Base-by-base conservation (phyloP, 1,140 invertebrate species). In the Lepidotrigona ventralis region DNA sequence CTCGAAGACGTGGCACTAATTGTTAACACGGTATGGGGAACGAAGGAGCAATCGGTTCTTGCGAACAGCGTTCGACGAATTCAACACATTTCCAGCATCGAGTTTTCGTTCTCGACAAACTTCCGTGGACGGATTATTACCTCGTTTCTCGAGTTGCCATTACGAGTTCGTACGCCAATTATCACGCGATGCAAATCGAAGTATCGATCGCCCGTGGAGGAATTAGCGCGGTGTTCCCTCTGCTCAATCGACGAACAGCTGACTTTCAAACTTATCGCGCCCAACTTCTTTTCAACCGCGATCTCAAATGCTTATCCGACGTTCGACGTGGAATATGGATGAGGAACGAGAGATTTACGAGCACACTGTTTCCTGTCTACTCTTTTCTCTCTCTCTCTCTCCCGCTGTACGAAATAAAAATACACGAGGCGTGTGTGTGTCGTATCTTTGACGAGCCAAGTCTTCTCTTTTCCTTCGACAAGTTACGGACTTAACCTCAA, bases 1-100 rank as follows among this genome's bases (percentile, higher is more conserved):
- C 23, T 58, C 51, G n/a, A 56, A 51, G n/a, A 82, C 80, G 80
- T 82, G 53, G 74, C 80, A 77, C 74, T 77, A 69, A 82, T 82
- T 69, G 26, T 74, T n/a, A 74, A 39, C 58, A 23, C 79, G 0
- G 21, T 4, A 23, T 8, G 26, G 56, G 6, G 19, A 60, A 79
- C 26, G 21, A 54, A 29, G 19, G 53, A 79, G n/a, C 29, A 29
- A 71, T 53, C 53, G 26, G 53, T 56, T 39, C 17, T 60, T 6
- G 19, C 5, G 17, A 23, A 51, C 69, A 72, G 14, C 46, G 56
- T 80, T 63, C 15, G 26, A 54, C 11, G 33, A 17, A 46, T 58
- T 63, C 54, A 63, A 76, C 23, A 75, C 73, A 15, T 23, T 75
- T 2, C 17, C 29, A 74, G 54, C 54, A 21, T 19, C 26, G 46